These are phyloP conservation scores for Coracopsis vasa DNA, from an alignment of 2,113 vertebrate species.

Conservation along the genomic window DNA sequence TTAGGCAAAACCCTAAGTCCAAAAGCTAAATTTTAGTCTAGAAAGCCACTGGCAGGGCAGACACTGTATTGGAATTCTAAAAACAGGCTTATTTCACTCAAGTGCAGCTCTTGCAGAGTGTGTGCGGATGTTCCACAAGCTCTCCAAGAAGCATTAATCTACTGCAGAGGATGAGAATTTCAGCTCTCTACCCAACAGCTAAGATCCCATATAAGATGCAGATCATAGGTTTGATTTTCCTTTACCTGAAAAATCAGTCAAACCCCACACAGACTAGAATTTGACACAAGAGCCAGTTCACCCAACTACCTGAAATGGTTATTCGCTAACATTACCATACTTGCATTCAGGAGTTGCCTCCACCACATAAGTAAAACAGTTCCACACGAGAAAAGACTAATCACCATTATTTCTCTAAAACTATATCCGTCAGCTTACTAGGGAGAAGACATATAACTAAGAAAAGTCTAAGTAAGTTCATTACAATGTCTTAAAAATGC, in stretches of 20 bases:
- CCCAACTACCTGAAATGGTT: background rate
- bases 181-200: background rate
- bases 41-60: background rate
- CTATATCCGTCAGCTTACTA: accelerated
- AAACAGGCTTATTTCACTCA: background rate
- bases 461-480: accelerated
- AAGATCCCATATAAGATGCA: background rate
- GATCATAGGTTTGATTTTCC: too few relatives aligned
- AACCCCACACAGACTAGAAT: background rate
- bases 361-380: background rate
- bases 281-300: background rate
- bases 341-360: background rate
- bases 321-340: background rate
- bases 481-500: background rate
- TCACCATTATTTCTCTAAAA: background rate
- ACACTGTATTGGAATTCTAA: background rate
- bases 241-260: background rate
- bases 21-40: background rate
- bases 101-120: background rate
- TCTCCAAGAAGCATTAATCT: background rate
- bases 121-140: background rate
- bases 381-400: background rate
- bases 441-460: background rate
- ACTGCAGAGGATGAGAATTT: background rate
- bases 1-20: background rate